Evolutionary conservation across 2,797 vertebrate genomes (phyloP), one percentile per base, ranked within the genome.

Genomic region (Esox lucius): DNA sequence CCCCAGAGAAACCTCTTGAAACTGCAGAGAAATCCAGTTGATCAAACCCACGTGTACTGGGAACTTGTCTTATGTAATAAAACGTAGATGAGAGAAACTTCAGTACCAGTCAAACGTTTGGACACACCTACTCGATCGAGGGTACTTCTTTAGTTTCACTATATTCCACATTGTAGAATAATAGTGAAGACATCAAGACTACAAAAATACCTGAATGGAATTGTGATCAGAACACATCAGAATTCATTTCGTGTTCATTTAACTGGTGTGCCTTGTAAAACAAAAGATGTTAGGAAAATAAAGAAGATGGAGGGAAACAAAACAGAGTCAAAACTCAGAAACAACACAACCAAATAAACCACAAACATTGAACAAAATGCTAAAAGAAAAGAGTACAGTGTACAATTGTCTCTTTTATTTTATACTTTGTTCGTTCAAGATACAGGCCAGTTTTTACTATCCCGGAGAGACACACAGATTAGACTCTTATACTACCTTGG

Each of bases 1-100:
- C 35, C 35, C 35, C 35, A 39, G 2, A 5, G 35, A 39, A 39
- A 39, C 35, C 7, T 39, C 35, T 35, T 8, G 7, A 39, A 39
- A 39, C 35, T 5, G 7, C 35, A 39, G 7, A 39, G 5, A 39
- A 39, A 39, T 49, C 68, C 15, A 7, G 68, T 48, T 16, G 46
- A 70, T 70, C 46, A 70, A 51, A 70, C 68, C 17, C 68, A 3
- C 8, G 15, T 64, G 26, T 64, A 26, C 61, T 64, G 53, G 19
- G 8, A 15, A 56, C 53, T 56, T 19, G 19, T 9, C 53, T 56
- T 6, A 56, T 56, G n/a, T 56, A 56, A 5, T n/a, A 9, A 56
- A 53, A 53, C 4, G 5, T 8, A n/a, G 19, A 59, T 3, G 3
- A 3, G 11, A 24, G 56, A 24, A 59, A 59, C 56, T 24, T 59